Evolutionary conservation across 2,888 invertebrate species (phyloP).

Genomic region (Julus scanicus): DNA sequence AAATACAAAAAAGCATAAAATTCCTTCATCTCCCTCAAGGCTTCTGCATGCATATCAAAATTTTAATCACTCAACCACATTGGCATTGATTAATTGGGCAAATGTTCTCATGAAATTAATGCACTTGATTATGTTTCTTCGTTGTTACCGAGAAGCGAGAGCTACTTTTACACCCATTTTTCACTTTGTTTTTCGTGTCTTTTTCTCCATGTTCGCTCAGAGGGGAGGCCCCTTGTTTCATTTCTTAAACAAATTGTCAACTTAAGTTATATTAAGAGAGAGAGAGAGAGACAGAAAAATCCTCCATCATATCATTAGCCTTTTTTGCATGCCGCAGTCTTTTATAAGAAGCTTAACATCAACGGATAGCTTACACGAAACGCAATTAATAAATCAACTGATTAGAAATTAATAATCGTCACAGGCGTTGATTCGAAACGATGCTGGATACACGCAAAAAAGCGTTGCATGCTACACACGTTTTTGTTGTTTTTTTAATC

Average conservation of each 20-base stretch:
- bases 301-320: background rate
- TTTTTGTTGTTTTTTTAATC: background rate
- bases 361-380: background rate
- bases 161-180: background rate
- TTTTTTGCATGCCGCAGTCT: background rate
- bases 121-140: background rate
- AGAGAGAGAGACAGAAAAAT: background rate
- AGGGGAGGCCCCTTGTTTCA: background rate
- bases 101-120: constrained; percentile 2
- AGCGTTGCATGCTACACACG: background rate
- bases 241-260: constrained; percentile 19
- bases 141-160: background rate
- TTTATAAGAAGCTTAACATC: constrained; percentile 2
- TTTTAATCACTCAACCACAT: background rate
- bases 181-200: background rate
- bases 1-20: too few species aligned
- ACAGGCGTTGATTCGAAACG: background rate
- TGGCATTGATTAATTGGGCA: constrained; percentile 19
- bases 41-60: too few species aligned
- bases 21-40: background rate
- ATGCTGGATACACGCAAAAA: background rate
- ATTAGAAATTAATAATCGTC: constrained; percentile 19
- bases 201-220: background rate
- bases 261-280: constrained; percentile 2
- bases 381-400: constrained; percentile 9